Evolutionary conservation across 2,888 invertebrate species (phyloP).

Genomic region (Bhutanitis thaidina): DNA sequence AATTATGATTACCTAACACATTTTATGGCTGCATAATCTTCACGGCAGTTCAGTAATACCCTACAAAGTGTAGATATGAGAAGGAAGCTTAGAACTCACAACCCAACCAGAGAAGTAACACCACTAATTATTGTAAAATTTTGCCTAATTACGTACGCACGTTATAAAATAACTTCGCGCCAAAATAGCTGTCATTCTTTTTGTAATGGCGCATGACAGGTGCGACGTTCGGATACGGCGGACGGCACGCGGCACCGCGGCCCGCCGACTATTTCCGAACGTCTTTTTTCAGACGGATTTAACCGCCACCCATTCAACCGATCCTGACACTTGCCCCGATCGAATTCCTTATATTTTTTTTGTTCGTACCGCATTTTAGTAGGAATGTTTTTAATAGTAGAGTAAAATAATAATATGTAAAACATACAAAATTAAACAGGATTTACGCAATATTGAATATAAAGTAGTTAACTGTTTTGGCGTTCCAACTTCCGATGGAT

Average conservation of each 20-base stretch:
- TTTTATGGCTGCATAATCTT: too few relatives aligned
- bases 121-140: neutral
- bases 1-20: neutral
- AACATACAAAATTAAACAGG: too few relatives aligned
- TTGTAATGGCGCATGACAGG: slow-evolving; percentile 38
- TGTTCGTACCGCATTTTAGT: slow-evolving; percentile 22
- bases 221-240: slow-evolving; percentile 27
- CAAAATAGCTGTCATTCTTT: slow-evolving; percentile 22
- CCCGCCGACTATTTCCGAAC: slow-evolving; percentile 38
- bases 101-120: too few relatives aligned
- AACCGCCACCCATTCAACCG: slow-evolving; percentile 52
- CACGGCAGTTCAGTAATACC: too few relatives aligned
- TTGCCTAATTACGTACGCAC: slow-evolving; percentile 1
- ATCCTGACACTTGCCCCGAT: slow-evolving; percentile 32
- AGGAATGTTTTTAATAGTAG: slow-evolving; percentile 4
- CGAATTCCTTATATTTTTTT: slow-evolving; percentile 26
- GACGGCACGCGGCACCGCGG: slow-evolving; percentile 32
- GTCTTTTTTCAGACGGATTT: slow-evolving; percentile 48
- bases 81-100: too few relatives aligned
- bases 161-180: slow-evolving; percentile 9
- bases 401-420: neutral
- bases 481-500: too few relatives aligned
- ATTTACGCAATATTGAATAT: too few relatives aligned
- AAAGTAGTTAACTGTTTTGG: too few relatives aligned
- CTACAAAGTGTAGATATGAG: too few relatives aligned